Evolutionary conservation across 2,888 invertebrate species (phyloP).

Genomic region (Melinopterus prodromus): DNA sequence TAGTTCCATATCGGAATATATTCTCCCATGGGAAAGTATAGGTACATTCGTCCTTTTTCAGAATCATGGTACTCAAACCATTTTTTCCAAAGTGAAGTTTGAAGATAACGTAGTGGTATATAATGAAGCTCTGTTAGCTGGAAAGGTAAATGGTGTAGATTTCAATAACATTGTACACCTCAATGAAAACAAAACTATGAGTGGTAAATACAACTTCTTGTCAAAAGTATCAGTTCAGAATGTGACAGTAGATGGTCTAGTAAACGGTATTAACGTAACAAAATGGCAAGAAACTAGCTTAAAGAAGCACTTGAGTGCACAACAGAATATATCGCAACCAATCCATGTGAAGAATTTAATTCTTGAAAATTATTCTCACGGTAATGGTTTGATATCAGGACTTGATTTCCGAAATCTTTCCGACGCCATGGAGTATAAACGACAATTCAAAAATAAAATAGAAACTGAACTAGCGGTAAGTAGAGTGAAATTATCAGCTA

Average conservation of each 20-base stretch:
- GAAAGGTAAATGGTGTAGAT: conserved; percentile 57
- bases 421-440: conserved; percentile 48
- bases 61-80: conserved; percentile 54
- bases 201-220: conserved; percentile 52
- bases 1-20: too few relatives aligned
- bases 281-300: conserved; percentile 60
- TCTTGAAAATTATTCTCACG: conserved; percentile 55
- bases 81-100: conserved; percentile 59
- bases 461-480: conserved; percentile 52
- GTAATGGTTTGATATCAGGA: conserved; percentile 54
- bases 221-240: conserved; percentile 48
- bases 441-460: conserved; percentile 45
- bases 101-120: conserved; percentile 55
- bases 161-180: conserved; percentile 58
- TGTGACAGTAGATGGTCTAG: conserved; percentile 47
- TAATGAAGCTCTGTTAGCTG: conserved; percentile 50
- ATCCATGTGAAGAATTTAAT: conserved; percentile 61
- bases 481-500: conserved; percentile 16
- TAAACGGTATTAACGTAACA: conserved; percentile 59
- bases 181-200: conserved; percentile 54
- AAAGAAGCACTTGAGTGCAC: conserved; percentile 49
- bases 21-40: background rate
- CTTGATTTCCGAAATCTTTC: conserved; percentile 52
- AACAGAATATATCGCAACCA: conserved; percentile 60
- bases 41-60: conserved; percentile 41